Evolutionary conservation across 2,113 vertebrate genomes (phyloP), one percentile per base, ranked within the genome.

Genomic region (Anolis carolinensis): DNA sequence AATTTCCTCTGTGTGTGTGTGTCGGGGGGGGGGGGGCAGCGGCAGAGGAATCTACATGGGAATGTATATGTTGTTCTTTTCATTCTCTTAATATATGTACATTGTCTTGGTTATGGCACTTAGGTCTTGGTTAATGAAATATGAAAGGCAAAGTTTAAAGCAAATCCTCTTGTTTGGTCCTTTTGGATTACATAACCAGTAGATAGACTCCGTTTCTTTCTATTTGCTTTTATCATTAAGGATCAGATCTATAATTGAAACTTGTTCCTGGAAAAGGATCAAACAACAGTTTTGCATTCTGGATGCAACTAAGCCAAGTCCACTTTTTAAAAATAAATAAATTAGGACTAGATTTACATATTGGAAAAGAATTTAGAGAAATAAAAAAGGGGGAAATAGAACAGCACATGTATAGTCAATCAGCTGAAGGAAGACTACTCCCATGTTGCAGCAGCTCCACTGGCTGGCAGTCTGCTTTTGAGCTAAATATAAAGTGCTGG

Each of bases 151-250:
- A 7, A 32, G 55, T 79, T 75, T 1, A 78, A 50, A 27, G 39
- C 70, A 87, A 83, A 77, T 78, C 21, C 81, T 10, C 70, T 63
- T 80, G 7, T 79, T 87, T 71, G 86, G 34, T 71, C 32, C 55
- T 27, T 4, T 18, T 79, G 32, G 62, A 62, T 59, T 86, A 62
- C 1, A 14, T 36, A 84, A 20, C 50, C 30, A 67, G 72, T 27
- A 23, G 39, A 86, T 39, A 87, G 39, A 48, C 2, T 65, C 3
- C 16, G 79, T 86, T 90, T 88, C 83, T 75, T 74, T 85, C 62
- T 86, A 75, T 82, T 86, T 79, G 68, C 23, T 27, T 71, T 89
- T 89, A 72, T 86, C 34, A 67, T 83, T 89, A 70, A 65, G 83
- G 65, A 59, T 87, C 50, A 32, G 52, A 86, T 71, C 70, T 82